Conservation (phyloP, 1,140 invertebrate genomes). For the Conopomorpha cramerella region DNA sequence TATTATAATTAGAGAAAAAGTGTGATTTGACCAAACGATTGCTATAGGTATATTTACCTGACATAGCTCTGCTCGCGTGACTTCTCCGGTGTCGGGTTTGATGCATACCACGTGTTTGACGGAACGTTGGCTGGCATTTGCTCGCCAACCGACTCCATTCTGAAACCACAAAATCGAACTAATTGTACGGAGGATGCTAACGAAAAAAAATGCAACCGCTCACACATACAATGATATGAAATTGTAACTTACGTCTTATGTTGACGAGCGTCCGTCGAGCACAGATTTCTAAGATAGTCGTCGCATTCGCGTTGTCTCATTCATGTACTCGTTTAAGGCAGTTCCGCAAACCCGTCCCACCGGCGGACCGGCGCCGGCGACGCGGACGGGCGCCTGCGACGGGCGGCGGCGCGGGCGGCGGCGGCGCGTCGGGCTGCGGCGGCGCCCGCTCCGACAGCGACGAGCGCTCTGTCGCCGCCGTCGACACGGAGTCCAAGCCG, state of each 20-base stretch:
- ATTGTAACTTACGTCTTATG: conserved; percentile 69
- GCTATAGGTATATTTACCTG: conserved; percentile 14
- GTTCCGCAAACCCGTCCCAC: too few relatives aligned
- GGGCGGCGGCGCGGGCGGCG: conserved; percentile 51
- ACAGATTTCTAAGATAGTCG: conserved; percentile 43
- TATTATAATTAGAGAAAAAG: background rate
- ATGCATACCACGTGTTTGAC: conserved; percentile 20
- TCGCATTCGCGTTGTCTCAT: conserved; percentile 63
- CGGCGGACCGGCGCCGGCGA: too few relatives aligned
- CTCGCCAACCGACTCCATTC: conserved; percentile 64
- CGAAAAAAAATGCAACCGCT: too few relatives aligned
- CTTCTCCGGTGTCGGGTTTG: conserved; percentile 12
- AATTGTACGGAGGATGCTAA: too few relatives aligned
- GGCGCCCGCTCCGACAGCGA: conserved; percentile 23
- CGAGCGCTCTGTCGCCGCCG: conserved; percentile 31
- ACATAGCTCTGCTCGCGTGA: conserved; percentile 13
- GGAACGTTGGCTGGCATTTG: conserved; percentile 57
- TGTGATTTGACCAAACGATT: too few relatives aligned
- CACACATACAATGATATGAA: too few relatives aligned
- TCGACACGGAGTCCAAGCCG: conserved; percentile 46
- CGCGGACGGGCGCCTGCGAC: too few relatives aligned
- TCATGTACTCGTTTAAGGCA: conserved; percentile 71
- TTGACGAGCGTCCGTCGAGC: conserved; percentile 48
- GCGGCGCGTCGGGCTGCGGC: conserved; percentile 22
- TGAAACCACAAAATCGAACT: too few relatives aligned